phyloP scores from a whole-genome alignment of 1,140 invertebrate genomes.

The Rhynchophorus ferrugineus region DNA sequence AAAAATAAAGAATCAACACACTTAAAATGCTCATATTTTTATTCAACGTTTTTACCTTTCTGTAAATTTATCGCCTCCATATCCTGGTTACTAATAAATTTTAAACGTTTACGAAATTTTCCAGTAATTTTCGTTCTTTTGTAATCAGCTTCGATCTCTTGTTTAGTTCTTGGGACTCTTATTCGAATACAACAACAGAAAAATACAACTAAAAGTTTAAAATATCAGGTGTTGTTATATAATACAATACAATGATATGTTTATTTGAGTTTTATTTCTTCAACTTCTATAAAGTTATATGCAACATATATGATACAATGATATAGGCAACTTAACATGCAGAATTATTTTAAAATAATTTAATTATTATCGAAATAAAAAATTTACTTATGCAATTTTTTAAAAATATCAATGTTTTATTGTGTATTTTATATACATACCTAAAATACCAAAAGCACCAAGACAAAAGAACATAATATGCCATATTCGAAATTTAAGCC shows the following conservation, averaged over 20 bases:
- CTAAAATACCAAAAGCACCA: slow-evolving; percentile 44
- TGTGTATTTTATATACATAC: slow-evolving; percentile 48
- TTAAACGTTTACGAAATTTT: slow-evolving; percentile 72
- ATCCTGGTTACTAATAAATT: slow-evolving; percentile 74
- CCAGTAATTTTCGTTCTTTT: slow-evolving; percentile 71
- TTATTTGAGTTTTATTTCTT: too few species aligned
- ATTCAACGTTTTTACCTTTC: slow-evolving; percentile 51
- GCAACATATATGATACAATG: too few species aligned
- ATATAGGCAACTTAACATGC: too few species aligned
- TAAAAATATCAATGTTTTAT: too few species aligned
- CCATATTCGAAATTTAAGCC: slow-evolving; percentile 53
- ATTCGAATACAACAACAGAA: slow-evolving; percentile 81
- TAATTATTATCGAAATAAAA: not conserved
- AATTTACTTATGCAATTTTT: too few species aligned
- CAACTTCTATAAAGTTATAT: too few species aligned
- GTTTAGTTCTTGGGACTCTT: slow-evolving; percentile 82
- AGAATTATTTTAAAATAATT: not conserved
- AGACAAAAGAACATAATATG: slow-evolving; percentile 56
- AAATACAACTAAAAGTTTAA: slow-evolving; percentile 53
- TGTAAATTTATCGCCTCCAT: slow-evolving; percentile 77
- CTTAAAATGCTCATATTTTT: not conserved
- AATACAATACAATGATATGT: not conserved
- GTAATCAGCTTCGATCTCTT: slow-evolving; percentile 88
- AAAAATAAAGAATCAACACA: too few species aligned
- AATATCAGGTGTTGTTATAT: not conserved